phyloP scores from a whole-genome alignment of 2,888 invertebrate species.

The Drosophila acutilabella region DNA sequence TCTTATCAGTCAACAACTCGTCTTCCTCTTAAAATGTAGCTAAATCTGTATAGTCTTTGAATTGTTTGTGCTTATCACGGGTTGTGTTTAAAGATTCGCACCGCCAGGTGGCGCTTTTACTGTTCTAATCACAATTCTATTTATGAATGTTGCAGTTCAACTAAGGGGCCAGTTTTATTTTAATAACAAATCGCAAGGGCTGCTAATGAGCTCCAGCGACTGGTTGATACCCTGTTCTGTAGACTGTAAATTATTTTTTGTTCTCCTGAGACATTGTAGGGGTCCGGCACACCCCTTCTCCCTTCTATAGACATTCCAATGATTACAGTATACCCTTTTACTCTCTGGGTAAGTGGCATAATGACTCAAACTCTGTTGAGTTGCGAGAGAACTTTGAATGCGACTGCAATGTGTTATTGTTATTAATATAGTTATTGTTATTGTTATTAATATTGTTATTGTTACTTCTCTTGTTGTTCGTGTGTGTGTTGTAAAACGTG shows the following conservation, averaged over 20 bases:
- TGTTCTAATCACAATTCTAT: conserved; percentile 33
- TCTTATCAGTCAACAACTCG: conserved; percentile 24
- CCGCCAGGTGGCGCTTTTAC: conserved; percentile 48
- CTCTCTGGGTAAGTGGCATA: background rate
- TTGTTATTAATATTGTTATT: conserved; percentile 30
- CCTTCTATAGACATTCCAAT: no score
- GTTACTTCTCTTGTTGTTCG: conserved; percentile 47
- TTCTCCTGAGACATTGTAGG: no score
- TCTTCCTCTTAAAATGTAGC: conserved; percentile 12
- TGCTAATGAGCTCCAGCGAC: background rate
- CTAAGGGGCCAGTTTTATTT: background rate
- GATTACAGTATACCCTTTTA: no score
- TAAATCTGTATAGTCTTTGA: background rate
- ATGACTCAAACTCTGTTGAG: background rate
- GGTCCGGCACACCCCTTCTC: no score
- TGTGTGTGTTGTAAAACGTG: background rate
- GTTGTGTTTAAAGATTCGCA: background rate
- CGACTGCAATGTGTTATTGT: conserved; percentile 52
- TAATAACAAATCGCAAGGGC: background rate
- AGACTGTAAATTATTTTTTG: background rate
- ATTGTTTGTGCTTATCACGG: conserved; percentile 8
- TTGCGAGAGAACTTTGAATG: conserved; percentile 33
- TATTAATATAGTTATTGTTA: conserved; percentile 29
- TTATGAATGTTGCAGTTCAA: conserved; percentile 16
- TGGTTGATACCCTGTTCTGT: background rate